These are phyloP conservation scores for Centropristis striata DNA, from an alignment of 2,113 vertebrate genomes.

Conservation along the genomic window DNA sequence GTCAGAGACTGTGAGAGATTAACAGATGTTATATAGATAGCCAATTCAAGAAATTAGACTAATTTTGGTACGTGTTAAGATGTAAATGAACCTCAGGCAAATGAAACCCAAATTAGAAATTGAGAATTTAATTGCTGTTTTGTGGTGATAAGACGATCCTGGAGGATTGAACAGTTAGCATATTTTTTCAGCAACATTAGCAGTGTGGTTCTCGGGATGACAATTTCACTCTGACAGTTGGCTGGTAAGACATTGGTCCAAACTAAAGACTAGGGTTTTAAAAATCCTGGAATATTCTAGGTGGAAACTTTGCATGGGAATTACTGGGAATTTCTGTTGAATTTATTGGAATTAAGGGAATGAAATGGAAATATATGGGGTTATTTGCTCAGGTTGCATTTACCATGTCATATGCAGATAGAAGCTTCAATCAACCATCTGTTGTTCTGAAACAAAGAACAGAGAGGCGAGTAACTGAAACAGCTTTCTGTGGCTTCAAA, in stretches of 20 bases:
- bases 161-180: neutral
- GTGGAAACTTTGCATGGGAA: no score
- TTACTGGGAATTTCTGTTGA: no score
- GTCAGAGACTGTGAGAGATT: neutral
- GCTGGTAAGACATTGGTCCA: neutral
- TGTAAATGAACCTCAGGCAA: neutral
- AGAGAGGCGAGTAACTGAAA: neutral
- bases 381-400: no score
- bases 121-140: conserved; percentile 20
- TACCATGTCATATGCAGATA: no score
- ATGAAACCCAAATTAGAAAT: neutral
- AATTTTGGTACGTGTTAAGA: neutral
- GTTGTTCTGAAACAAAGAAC: conserved; percentile 5
- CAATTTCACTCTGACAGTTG: neutral
- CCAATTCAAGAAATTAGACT: neutral
- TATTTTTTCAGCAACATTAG: neutral
- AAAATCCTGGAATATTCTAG: no score
- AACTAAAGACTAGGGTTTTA: neutral
- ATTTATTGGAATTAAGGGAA: no score
- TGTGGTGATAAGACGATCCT: conserved; percentile 11
- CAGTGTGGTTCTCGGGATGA: no score
- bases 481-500: conserved; percentile 8
- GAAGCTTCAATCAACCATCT: conserved; percentile 11
- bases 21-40: conserved; percentile 6
- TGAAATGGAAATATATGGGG: no score